Evolutionary conservation across 35 echinoderm and acorn worm genomes (phyloP).

Genomic region (Apostichopus parvimensis): DNA sequence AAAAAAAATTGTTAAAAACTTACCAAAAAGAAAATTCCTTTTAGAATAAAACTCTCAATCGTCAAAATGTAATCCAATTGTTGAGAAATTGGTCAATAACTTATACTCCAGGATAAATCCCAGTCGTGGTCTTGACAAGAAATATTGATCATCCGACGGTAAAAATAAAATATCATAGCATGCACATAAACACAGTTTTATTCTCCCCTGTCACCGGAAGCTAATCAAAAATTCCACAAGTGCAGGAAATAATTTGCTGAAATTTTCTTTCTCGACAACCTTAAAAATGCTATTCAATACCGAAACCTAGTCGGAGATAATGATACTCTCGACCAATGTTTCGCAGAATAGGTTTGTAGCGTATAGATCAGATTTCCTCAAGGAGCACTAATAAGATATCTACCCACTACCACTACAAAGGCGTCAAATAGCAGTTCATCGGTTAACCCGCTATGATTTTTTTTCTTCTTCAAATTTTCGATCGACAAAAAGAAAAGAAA

Average conservation of each 20-base stretch:
- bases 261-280: not conserved
- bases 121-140: not conserved
- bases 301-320: conserved; percentile 21
- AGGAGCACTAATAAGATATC: too few species aligned
- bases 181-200: not conserved
- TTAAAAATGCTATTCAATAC: too few species aligned
- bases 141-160: not conserved
- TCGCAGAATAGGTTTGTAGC: conserved; percentile 11
- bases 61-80: not conserved
- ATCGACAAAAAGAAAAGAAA: not conserved
- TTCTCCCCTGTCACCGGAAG: not conserved
- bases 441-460: conserved; percentile 9
- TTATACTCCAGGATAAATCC: conserved; percentile 9
- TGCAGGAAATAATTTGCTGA: not conserved
- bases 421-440: not conserved
- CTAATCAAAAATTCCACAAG: not conserved
- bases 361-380: not conserved
- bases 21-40: not conserved
- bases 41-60: not conserved
- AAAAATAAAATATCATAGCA: not conserved
- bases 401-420: not conserved
- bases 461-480: not conserved
- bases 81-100: not conserved
- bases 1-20: not conserved
- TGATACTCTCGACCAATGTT: conserved; percentile 8